phyloP scores from a whole-genome alignment of 1,140 invertebrate genomes.

The Drosophila nigromelanica region DNA sequence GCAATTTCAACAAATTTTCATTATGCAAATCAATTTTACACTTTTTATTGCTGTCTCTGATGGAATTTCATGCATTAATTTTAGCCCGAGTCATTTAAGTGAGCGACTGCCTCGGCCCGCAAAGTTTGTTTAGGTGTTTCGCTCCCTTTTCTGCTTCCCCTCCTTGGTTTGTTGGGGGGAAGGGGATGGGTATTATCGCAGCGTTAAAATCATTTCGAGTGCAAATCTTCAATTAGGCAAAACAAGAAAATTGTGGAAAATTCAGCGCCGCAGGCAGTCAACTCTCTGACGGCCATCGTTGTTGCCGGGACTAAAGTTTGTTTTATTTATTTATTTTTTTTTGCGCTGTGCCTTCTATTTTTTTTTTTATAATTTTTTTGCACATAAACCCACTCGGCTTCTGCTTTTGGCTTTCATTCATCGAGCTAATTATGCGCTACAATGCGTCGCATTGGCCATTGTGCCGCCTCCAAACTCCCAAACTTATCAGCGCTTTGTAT shows the following conservation, averaged over 20 bases:
- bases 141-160: background rate
- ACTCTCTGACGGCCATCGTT: constrained; percentile 8
- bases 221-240: constrained; percentile 70
- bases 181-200: constrained; percentile 23
- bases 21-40: constrained; percentile 77
- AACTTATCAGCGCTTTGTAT: constrained; percentile 29
- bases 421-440: constrained; percentile 76
- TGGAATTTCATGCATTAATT: constrained; percentile 66
- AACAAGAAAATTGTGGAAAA: constrained; percentile 53
- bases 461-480: constrained; percentile 42
- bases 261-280: constrained; percentile 42
- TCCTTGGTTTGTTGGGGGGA: background rate
- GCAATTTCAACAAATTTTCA: constrained; percentile 67
- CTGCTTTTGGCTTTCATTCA: constrained; percentile 63
- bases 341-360: constrained; percentile 14
- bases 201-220: constrained; percentile 67
- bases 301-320: constrained; percentile 29
- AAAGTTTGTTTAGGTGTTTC: constrained; percentile 63
- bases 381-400: constrained; percentile 28
- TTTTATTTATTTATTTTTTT: constrained; percentile 7
- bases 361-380: constrained; percentile 30
- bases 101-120: constrained; percentile 21
- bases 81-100: constrained; percentile 39
- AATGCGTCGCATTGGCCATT: constrained; percentile 69
- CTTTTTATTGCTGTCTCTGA: constrained; percentile 55